Evolutionary conservation across 2,888 invertebrate species (phyloP).

Genomic region (Idaea dimidiata): DNA sequence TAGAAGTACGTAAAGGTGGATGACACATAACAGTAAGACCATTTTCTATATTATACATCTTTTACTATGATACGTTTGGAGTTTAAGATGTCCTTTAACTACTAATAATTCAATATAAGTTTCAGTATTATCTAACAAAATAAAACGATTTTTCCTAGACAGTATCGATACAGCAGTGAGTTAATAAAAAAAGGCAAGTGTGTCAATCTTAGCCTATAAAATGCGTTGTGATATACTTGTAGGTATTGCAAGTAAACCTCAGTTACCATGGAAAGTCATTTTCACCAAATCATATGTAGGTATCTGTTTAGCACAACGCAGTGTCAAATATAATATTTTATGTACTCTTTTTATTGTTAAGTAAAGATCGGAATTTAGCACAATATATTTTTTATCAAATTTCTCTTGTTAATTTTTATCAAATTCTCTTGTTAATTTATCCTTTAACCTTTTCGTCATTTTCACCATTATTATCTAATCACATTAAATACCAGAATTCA

Average conservation of each 20-base stretch:
- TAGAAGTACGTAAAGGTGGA: background rate
- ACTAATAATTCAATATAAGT: no score
- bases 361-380: no score
- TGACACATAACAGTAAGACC: no score
- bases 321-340: no score
- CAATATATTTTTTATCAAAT: no score
- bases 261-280: background rate
- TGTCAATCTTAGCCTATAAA: background rate
- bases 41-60: no score
- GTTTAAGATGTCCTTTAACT: no score
- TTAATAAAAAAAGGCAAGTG: background rate
- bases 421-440: no score
- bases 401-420: no score
- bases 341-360: background rate
- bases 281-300: background rate
- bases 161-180: constrained; percentile 2
- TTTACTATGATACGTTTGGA: no score
- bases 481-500: background rate
- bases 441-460: no score
- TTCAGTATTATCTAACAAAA: no score
- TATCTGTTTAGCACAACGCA: background rate
- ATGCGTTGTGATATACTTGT: background rate
- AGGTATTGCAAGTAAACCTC: background rate
- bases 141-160: constrained; percentile 13
- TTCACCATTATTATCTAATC: background rate